Base-by-base conservation (phyloP, 2,797 vertebrate species). In the Arnoldichthys spilopterus region DNA sequence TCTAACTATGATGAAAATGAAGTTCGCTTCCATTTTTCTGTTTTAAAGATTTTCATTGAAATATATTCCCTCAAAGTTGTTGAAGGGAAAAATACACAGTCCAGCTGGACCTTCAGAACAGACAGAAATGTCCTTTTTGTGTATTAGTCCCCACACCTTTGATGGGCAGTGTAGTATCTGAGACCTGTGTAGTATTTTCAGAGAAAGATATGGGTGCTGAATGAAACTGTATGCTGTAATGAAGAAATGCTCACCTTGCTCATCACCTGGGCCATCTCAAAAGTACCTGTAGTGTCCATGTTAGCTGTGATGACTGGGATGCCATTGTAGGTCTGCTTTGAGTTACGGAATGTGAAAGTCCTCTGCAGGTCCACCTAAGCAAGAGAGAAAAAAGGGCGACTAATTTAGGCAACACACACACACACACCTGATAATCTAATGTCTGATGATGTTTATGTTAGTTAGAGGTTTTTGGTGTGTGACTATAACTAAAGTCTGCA, bases 251-350 rank as follows among this genome's bases (percentile, higher is more conserved):
- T 95, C 90, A 99, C 98, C 94, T 96, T 97, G 87, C 96, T 94
- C 89, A 99, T 94, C 84, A 96, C 95, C 74, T 87, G 92, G 0
- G 98, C 98, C 96, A 99, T 97, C 91, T 99, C 96, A 89, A 99
- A 99, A 0, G 98, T 99, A 30, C 98, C 98, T 30, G 98, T 98
- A 5, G 98, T 98, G 91, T 99, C 98, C 98, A 99, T 99, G 91
- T 99, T 99, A 80, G 98, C 97, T 37, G 97, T 97, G 20, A 99
- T 98, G 85, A 99, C 92, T 62, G 98, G 98, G 88, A 99, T 95
- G 73, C 98, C 98, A 0, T 92, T 96, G 92, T 98, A 99, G 0
- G 96, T 98, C 88, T 98, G 95, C 85, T 97, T 98, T 64, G 98
- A 99, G 92, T 99, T 99, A 40, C 97, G 96, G 94, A 99, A 99